phyloP scores from a whole-genome alignment of 2,113 vertebrate genomes.

The Eleginops maclovinus region DNA sequence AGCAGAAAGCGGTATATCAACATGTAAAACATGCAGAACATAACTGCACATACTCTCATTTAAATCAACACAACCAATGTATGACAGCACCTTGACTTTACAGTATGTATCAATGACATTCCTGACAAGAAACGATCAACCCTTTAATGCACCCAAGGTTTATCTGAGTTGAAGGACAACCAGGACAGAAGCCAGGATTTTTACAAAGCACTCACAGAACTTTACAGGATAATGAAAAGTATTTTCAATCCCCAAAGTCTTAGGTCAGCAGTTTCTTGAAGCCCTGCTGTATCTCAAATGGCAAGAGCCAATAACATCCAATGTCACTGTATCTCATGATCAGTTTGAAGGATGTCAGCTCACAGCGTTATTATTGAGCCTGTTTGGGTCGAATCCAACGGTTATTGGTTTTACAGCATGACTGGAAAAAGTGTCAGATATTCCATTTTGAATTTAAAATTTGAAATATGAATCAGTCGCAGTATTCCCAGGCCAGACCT shows the following conservation, averaged over 20 bases:
- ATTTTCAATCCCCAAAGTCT: conserved; percentile 17
- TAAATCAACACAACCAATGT: no score
- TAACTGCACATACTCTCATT: no score
- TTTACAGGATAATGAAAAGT: conserved; percentile 28
- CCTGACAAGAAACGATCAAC: no score
- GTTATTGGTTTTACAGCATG: not conserved
- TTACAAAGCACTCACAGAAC: conserved; percentile 10
- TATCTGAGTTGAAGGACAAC: not conserved
- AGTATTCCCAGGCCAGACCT: no score
- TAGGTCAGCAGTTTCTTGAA: conserved; percentile 12
- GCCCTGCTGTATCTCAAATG: conserved; percentile 9
- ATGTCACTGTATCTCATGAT: not conserved
- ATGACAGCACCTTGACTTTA: no score
- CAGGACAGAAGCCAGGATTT: not conserved
- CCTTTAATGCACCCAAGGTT: no score
- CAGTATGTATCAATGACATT: no score
- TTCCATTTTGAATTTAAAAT: not conserved
- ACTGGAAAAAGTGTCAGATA: not conserved
- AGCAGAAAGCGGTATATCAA: no score
- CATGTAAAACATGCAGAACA: not conserved
- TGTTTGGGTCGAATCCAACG: not conserved
- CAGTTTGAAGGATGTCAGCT: conserved; percentile 21
- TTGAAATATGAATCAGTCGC: not conserved
- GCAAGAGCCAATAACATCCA: conserved; percentile 6
- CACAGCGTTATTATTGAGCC: not conserved